phyloP scores from a whole-genome alignment of 37 sponge, comb jelly and placozoan species.

The Aplysina aerophoba region DNA sequence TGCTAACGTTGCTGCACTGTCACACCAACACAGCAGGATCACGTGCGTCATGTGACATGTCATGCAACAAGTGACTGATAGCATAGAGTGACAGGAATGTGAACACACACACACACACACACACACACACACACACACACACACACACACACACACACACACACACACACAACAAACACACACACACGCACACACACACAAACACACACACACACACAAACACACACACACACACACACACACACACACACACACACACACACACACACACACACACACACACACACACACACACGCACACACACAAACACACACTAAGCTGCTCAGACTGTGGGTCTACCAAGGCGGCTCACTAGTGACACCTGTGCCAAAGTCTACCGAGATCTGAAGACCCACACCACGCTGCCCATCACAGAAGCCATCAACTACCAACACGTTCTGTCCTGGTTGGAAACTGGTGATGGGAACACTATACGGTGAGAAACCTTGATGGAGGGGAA shows the following conservation, averaged over 20 bases:
- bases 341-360: neutral
- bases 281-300: conserved; percentile 13
- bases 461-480: too few relatives aligned
- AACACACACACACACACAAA: conserved; percentile 2
- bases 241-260: conserved; percentile 30
- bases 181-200: conserved; percentile 17
- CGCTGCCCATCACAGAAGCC: too few relatives aligned
- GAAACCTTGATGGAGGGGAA: too few relatives aligned
- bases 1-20: too few relatives aligned
- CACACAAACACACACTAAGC: neutral
- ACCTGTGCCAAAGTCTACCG: neutral
- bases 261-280: conserved; percentile 28
- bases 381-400: too few relatives aligned
- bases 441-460: too few relatives aligned
- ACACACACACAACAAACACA: conserved; percentile 7
- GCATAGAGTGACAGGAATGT: neutral
- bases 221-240: conserved; percentile 30
- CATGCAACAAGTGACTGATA: neutral
- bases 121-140: conserved; percentile 30
- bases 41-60: neutral
- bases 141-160: conserved; percentile 24
- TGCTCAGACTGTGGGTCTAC: neutral
- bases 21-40: neutral
- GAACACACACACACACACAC: conserved; percentile 25
- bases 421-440: too few relatives aligned